phyloP scores from a whole-genome alignment of 2,888 invertebrate genomes.

The Stenodema calcarata region DNA sequence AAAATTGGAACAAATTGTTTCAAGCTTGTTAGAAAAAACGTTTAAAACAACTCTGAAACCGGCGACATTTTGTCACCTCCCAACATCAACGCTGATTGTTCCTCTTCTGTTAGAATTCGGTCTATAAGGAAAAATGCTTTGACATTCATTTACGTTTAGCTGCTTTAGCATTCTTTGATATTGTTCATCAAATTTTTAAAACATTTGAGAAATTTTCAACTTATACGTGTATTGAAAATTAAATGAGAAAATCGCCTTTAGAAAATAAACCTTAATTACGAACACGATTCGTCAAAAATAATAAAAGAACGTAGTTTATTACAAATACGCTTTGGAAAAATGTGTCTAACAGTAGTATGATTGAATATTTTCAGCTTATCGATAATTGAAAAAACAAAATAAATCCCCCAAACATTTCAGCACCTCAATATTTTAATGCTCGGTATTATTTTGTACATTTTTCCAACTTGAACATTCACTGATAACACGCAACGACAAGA shows the following conservation, averaged over 20 bases:
- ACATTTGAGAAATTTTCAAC: not conserved
- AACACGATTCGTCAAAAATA: constrained; percentile 4
- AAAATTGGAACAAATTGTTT: not conserved
- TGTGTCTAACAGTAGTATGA: constrained; percentile 16
- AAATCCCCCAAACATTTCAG: not conserved
- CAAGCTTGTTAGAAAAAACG: too few species aligned
- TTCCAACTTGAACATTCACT: not conserved
- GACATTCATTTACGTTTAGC: constrained; percentile 25
- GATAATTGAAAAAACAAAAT: not conserved
- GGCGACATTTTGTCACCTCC: not conserved
- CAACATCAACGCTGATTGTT: not conserved
- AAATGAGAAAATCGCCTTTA: constrained; percentile 30
- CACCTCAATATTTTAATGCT: constrained; percentile 32
- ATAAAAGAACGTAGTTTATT: not conserved
- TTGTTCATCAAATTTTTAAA: not conserved
- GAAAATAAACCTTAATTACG: constrained; percentile 10
- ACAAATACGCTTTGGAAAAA: constrained; percentile 27
- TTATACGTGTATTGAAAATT: not conserved
- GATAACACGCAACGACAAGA: not conserved
- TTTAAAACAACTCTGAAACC: not conserved
- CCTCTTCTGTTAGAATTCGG: not conserved
- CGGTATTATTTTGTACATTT: constrained; percentile 3
- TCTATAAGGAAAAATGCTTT: not conserved
- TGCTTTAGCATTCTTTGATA: not conserved
- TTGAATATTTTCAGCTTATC: not conserved